phyloP scores from a whole-genome alignment of 2,888 invertebrate genomes.

The Tetanocera ferruginea region DNA sequence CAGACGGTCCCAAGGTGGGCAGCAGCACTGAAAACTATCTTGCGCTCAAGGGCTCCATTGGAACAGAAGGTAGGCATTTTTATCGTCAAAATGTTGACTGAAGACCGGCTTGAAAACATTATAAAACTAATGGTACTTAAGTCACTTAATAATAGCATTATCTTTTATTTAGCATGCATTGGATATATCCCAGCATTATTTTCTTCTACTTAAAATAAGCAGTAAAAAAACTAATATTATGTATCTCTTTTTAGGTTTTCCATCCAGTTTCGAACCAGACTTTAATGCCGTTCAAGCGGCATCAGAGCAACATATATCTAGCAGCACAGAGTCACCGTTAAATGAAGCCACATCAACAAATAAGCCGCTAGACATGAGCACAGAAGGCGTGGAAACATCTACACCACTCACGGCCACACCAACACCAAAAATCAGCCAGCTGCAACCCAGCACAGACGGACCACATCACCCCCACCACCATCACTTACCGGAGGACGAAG shows the following conservation, averaged over 20 bases:
- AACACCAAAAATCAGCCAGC: conserved; percentile 13
- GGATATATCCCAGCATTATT: no score
- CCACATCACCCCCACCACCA: conserved; percentile 47
- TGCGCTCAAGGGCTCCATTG: conserved; percentile 36
- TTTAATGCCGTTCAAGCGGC: neutral
- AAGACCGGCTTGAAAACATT: neutral
- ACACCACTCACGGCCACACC: neutral
- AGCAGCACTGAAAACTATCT: conserved; percentile 45
- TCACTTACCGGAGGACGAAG: conserved; percentile 59
- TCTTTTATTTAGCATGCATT: no score
- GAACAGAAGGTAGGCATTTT: conserved; percentile 46
- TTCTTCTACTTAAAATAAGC: neutral
- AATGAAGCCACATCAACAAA: neutral
- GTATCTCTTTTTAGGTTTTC: neutral
- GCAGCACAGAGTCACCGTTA: neutral
- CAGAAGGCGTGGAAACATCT: neutral
- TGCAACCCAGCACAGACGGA: conserved; percentile 50
- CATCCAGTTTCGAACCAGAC: neutral
- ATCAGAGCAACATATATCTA: neutral
- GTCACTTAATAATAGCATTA: no score
- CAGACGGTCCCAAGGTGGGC: conserved; percentile 56
- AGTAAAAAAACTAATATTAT: neutral
- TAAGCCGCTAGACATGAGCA: neutral
- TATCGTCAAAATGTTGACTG: neutral
- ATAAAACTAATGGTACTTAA: neutral